These are phyloP conservation scores for Dreissena polymorpha DNA, from an alignment of 1,140 invertebrate species.

Conservation along the genomic window DNA sequence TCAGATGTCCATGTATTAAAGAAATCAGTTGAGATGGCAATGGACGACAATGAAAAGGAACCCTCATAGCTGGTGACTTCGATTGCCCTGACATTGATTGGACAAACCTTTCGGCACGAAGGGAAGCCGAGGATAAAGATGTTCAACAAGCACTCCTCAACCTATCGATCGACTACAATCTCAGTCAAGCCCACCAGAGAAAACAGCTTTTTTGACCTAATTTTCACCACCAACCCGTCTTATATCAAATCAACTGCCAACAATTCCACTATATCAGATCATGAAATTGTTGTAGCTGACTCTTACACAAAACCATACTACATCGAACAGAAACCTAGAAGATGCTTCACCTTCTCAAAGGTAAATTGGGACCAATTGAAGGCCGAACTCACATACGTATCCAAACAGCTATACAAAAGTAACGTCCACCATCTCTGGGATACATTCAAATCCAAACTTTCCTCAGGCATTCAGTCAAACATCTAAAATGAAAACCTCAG, in stretches of 20 bases:
- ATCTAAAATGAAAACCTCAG: no score
- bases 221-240: constrained; percentile 28
- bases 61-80: constrained; percentile 8
- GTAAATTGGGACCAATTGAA: constrained; percentile 14
- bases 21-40: constrained; percentile 9
- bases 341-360: constrained; percentile 15
- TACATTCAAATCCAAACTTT: no score
- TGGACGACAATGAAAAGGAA: not conserved
- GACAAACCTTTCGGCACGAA: not conserved
- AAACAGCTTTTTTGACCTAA: constrained; percentile 26
- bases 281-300: not conserved
- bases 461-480: no score
- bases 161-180: constrained; percentile 13
- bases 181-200: constrained; percentile 33
- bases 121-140: constrained; percentile 19
- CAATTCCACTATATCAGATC: constrained; percentile 10
- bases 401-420: no score
- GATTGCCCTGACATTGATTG: constrained; percentile 30
- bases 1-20: constrained; percentile 2
- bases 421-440: no score
- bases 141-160: constrained; percentile 29
- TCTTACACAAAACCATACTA: constrained; percentile 6
- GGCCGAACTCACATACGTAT: no score
- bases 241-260: not conserved
- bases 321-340: constrained; percentile 5